Evolutionary conservation across 2,113 vertebrate genomes (phyloP), one percentile per base, ranked within the genome.

Genomic region (Proterorhinus semilunaris): DNA sequence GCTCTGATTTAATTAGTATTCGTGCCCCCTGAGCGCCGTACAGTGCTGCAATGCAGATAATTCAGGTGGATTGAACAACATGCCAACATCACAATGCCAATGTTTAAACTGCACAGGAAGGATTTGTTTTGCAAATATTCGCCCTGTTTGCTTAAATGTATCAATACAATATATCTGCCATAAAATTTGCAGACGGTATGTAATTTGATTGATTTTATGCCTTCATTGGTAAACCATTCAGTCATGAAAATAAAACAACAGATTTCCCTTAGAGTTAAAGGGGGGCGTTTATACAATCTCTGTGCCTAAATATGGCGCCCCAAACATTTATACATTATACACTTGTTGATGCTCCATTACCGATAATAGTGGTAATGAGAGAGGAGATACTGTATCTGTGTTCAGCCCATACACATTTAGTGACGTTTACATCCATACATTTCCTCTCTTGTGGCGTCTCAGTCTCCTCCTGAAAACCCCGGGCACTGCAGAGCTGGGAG

Each of bases 401-500:
- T 21, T 21, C 21, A 21, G 21, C 21, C 21, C 21, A 21, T 21
- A 9, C 53, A 21, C 17, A 21, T 9, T 54, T 21, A 10, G 17
- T 55, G 53, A 11, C 17, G 53, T 55, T 55, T 55, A 11, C 10
- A 27, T 27, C 17, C 53, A 27, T 55, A 27, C 17, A 55, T 55
- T 55, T 55, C 27, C 17, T 55, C 17, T 10, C 53, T 11, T 55
- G 3, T 36, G 53, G 27, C 11, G 53, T 55, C 53, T 55, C 71
- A 66, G 77, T 62, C 66, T 53, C 36, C 50, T 10, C 27, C 6
- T 81, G 11, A 74, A 74, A 86, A 68, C 79, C 58, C 10, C 78
- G 43, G 69, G 75, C 69, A 62, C 36, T 3, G 54, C 58, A 36
- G 71, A 80, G 55, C 66, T 72, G 17, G 53, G 61, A 69, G 78